Conservation (phyloP, 2,888 invertebrate species). For the Polietes domitor region DNA sequence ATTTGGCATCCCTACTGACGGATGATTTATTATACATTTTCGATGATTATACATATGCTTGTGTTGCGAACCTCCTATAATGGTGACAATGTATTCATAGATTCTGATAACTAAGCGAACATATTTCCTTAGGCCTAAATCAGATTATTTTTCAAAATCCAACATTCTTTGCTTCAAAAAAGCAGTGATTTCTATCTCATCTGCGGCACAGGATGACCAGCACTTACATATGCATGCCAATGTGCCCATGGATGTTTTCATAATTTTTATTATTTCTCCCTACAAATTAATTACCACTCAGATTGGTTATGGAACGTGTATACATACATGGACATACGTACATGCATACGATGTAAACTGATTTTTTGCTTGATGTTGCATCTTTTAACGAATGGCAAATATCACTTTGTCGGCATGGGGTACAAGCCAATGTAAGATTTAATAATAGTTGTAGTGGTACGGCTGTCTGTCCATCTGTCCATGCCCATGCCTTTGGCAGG, state of each 20-base stretch:
- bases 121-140: background rate
- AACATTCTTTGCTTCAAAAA: background rate
- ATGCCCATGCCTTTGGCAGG: background rate
- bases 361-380: background rate
- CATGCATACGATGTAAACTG: background rate
- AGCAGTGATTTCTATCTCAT: background rate
- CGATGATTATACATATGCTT: too few relatives aligned
- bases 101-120: background rate
- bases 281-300: slow-evolving; percentile 31
- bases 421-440: slow-evolving; percentile 28
- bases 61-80: too few relatives aligned
- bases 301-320: slow-evolving; percentile 3
- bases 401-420: slow-evolving; percentile 58
- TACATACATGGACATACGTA: background rate
- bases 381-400: slow-evolving; percentile 29
- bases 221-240: background rate
- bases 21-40: too few relatives aligned
- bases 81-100: slow-evolving; percentile 19
- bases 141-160: too few relatives aligned
- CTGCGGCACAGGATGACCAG: background rate
- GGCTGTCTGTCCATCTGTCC: background rate
- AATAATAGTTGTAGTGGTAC: slow-evolving; percentile 21
- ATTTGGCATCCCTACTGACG: too few relatives aligned
- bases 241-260: slow-evolving; percentile 3
- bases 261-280: slow-evolving; percentile 15